Percentiles rank a stretch among this genome's conserved stretches.
phyloP scores from a whole-genome alignment of 1,140 invertebrate species.

The Neodiprion virginianus region DNA sequence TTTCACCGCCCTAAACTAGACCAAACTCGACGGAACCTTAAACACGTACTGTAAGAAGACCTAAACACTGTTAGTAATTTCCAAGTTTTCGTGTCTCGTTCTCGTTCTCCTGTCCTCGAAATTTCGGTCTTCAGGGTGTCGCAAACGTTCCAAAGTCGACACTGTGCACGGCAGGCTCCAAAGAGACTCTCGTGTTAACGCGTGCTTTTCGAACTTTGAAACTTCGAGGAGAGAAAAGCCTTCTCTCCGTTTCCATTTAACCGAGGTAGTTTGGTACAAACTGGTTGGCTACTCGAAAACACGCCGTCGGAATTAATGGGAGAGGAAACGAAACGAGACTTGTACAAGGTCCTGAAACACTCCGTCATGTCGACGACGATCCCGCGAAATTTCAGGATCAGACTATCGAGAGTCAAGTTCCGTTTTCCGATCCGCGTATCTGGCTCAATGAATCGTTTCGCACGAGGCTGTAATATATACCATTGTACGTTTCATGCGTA shows the following conservation, averaged over 20 bases:
- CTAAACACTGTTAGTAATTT: too few species aligned
- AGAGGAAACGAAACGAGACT: constrained; percentile 57
- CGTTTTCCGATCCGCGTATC: background rate
- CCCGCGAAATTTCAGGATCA: background rate
- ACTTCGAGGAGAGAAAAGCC: constrained; percentile 30
- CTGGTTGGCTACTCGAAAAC: constrained; percentile 8
- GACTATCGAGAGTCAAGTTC: background rate
- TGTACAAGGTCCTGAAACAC: constrained; percentile 30
- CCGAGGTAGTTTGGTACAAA: constrained; percentile 54
- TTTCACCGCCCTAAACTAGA: too few species aligned
- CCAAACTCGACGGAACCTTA: too few species aligned
- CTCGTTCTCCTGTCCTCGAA: too few species aligned
- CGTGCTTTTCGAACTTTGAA: background rate
- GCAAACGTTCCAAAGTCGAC: background rate
- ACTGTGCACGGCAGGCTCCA: background rate
- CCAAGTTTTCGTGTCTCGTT: too few species aligned
- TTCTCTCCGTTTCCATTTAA: constrained; percentile 52
- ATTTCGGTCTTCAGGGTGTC: too few species aligned
- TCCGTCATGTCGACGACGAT: too few species aligned
- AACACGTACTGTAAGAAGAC: too few species aligned
- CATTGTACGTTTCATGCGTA: too few species aligned
- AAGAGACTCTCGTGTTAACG: background rate
- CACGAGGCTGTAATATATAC: too few species aligned
- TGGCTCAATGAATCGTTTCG: too few species aligned
- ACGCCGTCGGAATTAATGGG: constrained; percentile 53